phyloP scores from a whole-genome alignment of 2,797 vertebrate species.

The Rachycentron canadum region DNA sequence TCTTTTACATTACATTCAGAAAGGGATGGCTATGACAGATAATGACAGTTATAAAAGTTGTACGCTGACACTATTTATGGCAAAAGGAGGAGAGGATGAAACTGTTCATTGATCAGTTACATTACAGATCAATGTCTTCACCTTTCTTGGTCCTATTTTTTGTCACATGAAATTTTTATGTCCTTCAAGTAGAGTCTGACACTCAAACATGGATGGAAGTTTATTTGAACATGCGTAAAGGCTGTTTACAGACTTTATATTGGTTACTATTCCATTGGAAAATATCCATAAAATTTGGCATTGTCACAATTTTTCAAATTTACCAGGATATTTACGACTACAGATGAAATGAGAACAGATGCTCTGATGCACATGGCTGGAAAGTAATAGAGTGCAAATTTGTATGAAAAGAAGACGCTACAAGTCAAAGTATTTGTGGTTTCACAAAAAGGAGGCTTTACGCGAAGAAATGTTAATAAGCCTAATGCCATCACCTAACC shows the following conservation, averaged over 20 bases:
- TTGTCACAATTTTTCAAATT: conserved; percentile 11
- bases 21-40: conserved; percentile 29
- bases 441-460: background rate
- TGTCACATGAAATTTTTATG: background rate
- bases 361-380: conserved; percentile 14
- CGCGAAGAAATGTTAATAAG: background rate
- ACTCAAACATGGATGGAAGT: background rate
- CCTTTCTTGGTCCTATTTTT: conserved; percentile 1
- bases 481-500: background rate
- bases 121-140: conserved; percentile 50
- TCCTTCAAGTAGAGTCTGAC: background rate
- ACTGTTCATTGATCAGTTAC: conserved; percentile 26
- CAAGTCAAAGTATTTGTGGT: background rate
- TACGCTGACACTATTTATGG: conserved; percentile 35
- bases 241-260: conserved; percentile 5
- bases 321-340: conserved; percentile 20
- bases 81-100: conserved; percentile 21
- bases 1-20: conserved; percentile 48
- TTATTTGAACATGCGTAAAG: background rate
- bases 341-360: conserved; percentile 34
- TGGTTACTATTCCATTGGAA: background rate
- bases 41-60: conserved; percentile 41
- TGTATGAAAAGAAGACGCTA: conserved; percentile 1
- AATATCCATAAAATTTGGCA: background rate
- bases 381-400: conserved; percentile 20